These are phyloP conservation scores for Octodon degus DNA, from an alignment of 2,113 vertebrate genomes.

Conservation along the genomic window DNA sequence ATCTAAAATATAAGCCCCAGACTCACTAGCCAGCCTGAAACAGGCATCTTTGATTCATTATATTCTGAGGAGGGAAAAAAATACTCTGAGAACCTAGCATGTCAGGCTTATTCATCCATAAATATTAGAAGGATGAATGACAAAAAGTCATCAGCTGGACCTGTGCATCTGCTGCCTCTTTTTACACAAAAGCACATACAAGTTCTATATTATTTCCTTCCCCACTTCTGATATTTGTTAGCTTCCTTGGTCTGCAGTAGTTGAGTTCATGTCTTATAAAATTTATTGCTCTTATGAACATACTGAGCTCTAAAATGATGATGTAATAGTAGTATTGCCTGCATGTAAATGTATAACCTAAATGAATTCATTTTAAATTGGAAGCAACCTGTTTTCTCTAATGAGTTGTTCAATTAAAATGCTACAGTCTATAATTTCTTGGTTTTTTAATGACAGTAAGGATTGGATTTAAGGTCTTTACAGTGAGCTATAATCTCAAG, in stretches of 20 bases:
- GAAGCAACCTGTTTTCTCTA: constrained; percentile 2
- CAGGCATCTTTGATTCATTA: neutral
- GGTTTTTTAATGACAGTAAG: neutral
- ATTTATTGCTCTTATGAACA: neutral
- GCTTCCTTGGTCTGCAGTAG: neutral
- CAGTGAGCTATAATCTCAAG: neutral
- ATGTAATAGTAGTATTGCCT: neutral
- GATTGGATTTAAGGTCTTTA: neutral
- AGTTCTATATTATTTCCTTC: accelerated
- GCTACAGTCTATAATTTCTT: constrained; percentile 37
- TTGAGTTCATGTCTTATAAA: neutral
- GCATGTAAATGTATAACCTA: neutral
- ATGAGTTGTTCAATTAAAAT: neutral
- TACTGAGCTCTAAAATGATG: neutral
- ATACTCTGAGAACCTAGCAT: neutral
- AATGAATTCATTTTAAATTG: neutral
- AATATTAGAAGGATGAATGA: neutral
- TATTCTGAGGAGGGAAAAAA: neutral
- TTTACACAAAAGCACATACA: accelerated
- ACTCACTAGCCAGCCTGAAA: neutral
- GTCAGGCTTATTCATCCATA: neutral
- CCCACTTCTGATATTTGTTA: neutral
- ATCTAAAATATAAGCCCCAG: neutral
- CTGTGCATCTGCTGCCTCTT: neutral
- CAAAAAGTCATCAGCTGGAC: neutral